Base-by-base conservation (phyloP, 2,113 vertebrate genomes). In the Haliaeetus leucogaster region DNA sequence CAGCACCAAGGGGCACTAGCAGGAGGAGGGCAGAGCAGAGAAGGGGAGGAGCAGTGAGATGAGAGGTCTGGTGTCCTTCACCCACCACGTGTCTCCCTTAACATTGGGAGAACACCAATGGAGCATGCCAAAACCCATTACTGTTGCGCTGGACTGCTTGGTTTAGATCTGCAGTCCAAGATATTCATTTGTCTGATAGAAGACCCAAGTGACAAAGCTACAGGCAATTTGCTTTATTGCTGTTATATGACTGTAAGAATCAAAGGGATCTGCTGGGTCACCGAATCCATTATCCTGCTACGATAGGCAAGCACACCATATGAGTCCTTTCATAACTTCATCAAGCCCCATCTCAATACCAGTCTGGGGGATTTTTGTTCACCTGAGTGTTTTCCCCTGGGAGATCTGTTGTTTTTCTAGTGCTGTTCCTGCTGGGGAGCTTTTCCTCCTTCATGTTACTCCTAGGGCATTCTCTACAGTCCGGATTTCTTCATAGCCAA, bases 241-340 rank as follows among this genome's bases (percentile, higher is more conserved):
- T 89, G 15, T 50, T 74, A 11, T 36, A 38, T 36, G 83, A 26
- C 63, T 14, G 7, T 12, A 59, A 84, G 53, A 81, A 68, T 68
- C 88, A 82, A 89, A 92, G 63, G 48, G 80, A 50, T 92, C 83
- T 81, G 59, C 73, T 92, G 94, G 89, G 83, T 97, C 91, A 91
- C 36, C 0, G 5, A 78, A 83, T 73, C 83, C 72, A 79, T 95
- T 96, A 74, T 43, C 86, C 72, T 89, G 55, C 59, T 93, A 25
- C 47, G 83, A 84, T 70, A 63, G 50, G 50, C 83, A 89, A 66
- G 21, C 45, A 55, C 43, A 43, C 59, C 38, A 29, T 58, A 18
- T 21, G 47, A 72, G 30, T 78, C 38, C 45, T 82, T 94, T 71
- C 22, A 53, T 65, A 73, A 48, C 19, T 86, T 74, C 38, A 42